These are phyloP conservation scores for Onychomys leucogaster DNA, from an alignment of 2,797 vertebrate genomes.

Conservation along the genomic window DNA sequence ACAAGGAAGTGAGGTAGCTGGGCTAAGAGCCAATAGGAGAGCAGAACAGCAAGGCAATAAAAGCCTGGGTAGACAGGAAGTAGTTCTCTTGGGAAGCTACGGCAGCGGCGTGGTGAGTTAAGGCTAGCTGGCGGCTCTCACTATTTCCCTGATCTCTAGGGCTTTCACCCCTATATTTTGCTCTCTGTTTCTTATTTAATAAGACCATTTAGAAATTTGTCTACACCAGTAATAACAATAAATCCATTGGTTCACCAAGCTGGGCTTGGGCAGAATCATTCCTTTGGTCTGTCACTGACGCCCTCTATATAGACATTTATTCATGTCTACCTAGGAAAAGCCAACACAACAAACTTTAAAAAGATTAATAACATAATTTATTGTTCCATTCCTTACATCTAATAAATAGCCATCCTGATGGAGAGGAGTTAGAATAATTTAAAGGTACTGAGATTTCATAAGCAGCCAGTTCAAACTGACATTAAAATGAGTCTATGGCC, in stretches of 20 bases:
- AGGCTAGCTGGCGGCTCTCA: too few species aligned
- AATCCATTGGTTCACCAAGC: background rate
- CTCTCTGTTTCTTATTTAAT: too few species aligned
- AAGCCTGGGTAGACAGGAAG: too few species aligned
- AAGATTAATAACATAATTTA: constrained; percentile 19
- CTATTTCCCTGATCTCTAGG: too few species aligned
- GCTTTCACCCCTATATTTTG: too few species aligned
- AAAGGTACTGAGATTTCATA: background rate
- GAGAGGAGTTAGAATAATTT: background rate
- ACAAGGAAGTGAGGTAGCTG: too few species aligned
- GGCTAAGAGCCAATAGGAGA: too few species aligned
- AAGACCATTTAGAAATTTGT: too few species aligned
- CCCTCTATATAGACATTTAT: background rate
- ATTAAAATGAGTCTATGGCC: background rate
- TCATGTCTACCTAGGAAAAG: background rate
- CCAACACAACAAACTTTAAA: constrained; percentile 1
- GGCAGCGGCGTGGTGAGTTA: too few species aligned
- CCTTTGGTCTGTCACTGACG: background rate
- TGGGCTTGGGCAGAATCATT: background rate
- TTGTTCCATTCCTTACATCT: background rate
- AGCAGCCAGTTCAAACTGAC: background rate
- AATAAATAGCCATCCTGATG: background rate
- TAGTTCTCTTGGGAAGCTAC: too few species aligned
- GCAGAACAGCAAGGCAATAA: too few species aligned
- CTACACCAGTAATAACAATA: background rate